A percentile compares a stretch with the other conserved stretches of the same genome.
These are phyloP conservation scores for Picathartes gymnocephalus DNA, from an alignment of 2,113 vertebrate genomes.

Conservation along the genomic window DNA sequence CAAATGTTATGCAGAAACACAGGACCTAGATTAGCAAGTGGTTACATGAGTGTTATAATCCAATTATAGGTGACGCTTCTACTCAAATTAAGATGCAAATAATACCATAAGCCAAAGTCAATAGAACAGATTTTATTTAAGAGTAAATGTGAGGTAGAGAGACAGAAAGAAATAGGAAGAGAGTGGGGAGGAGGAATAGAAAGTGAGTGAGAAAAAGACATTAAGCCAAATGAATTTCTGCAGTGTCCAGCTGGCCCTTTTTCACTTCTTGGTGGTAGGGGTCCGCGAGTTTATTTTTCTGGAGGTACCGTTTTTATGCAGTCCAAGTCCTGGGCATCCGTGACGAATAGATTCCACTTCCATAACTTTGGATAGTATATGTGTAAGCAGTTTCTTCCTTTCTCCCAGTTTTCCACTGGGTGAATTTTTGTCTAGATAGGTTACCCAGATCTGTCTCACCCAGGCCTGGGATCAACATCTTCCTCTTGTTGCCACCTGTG, in stretches of 20 bases:
- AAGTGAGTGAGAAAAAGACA: not conserved
- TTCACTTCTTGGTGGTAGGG: not conserved
- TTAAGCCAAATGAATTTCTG: not conserved
- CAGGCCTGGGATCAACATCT: not conserved
- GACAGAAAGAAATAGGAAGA: not conserved
- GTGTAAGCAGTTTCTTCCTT: not conserved
- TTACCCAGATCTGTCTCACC: not conserved
- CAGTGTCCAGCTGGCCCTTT: not conserved
- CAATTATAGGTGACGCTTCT: not conserved
- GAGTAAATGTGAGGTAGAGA: not conserved
- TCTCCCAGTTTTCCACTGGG: not conserved
- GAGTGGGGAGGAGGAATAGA: no score
- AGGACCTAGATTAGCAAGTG: not conserved
- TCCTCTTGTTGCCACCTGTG: not conserved
- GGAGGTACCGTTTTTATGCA: not conserved
- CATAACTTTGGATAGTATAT: not conserved
- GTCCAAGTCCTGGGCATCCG: not conserved
- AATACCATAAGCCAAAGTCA: not conserved
- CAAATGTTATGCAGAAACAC: not conserved
- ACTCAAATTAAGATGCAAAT: not conserved
- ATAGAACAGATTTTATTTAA: not conserved
- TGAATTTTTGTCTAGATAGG: not conserved
- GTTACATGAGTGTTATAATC: not conserved
- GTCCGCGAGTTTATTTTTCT: rapidly evolving
- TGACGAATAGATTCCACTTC: not conserved